Percentiles rank a stretch among this genome's conserved stretches.
These are phyloP conservation scores for Argya squamiceps DNA, from an alignment of 2,797 vertebrate species.

Conservation along the genomic window DNA sequence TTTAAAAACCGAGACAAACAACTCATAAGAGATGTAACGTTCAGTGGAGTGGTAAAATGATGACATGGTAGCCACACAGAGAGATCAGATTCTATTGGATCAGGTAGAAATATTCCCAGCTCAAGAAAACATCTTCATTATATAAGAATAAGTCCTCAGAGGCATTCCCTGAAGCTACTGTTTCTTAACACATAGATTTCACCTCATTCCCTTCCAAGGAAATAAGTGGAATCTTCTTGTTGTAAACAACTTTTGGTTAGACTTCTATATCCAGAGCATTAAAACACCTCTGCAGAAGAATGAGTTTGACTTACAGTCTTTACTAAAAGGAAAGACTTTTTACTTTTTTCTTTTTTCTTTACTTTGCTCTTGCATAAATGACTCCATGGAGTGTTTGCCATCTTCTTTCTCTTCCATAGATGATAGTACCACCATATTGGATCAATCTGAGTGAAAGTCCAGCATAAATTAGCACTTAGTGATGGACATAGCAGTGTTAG, in stretches of 20 bases:
- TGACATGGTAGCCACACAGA: not conserved
- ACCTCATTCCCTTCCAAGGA: not conserved
- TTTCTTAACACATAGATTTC: not conserved
- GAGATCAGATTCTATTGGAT: not conserved
- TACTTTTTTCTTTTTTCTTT: too few species aligned
- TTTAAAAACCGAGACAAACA: not conserved
- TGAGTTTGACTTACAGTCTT: not conserved
- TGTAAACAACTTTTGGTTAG: not conserved
- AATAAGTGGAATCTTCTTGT: not conserved
- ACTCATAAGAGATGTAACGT: not conserved
- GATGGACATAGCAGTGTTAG: not conserved
- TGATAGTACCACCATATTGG: not conserved
- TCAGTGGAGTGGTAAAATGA: not conserved
- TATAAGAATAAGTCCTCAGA: not conserved
- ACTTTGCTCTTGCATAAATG: not conserved
- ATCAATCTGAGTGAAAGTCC: not conserved
- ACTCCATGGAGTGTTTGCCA: not conserved
- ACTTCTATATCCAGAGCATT: not conserved
- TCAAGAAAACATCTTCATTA: not conserved
- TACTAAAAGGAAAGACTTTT: too few species aligned
- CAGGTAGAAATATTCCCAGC: not conserved
- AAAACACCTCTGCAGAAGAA: not conserved
- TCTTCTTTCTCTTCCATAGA: not conserved
- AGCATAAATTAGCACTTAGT: not conserved
- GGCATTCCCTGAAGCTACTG: not conserved